Evolutionary conservation across 2,888 invertebrate genomes (phyloP).

Genomic region (Embidobia sp.): DNA sequence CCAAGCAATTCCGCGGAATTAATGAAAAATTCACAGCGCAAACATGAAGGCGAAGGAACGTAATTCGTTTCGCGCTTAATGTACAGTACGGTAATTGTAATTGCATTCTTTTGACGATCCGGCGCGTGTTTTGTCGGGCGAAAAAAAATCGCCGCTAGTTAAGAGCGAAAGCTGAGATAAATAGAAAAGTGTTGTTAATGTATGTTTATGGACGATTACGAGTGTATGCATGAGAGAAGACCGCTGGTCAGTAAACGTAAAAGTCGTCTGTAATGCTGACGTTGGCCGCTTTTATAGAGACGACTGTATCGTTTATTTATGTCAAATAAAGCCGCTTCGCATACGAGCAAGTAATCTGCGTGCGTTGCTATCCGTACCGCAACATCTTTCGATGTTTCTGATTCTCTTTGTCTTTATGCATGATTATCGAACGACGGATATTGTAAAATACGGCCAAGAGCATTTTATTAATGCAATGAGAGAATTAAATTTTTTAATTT

Average conservation of each 20-base stretch:
- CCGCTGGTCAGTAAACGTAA: slow-evolving; percentile 4
- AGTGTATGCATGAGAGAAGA: too few species aligned
- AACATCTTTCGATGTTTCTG: slow-evolving; percentile 5
- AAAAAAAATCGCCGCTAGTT: slow-evolving; percentile 20
- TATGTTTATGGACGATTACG: slow-evolving; percentile 29
- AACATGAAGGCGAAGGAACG: slow-evolving; percentile 3
- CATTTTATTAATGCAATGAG: not conserved
- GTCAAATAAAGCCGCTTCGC: slow-evolving; percentile 12
- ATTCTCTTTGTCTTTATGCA: slow-evolving; percentile 12
- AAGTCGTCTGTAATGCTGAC: too few species aligned
- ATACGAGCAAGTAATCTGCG: slow-evolving; percentile 4
- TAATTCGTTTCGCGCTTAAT: slow-evolving; percentile 19
- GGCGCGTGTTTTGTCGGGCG: slow-evolving; percentile 1
- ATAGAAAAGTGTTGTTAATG: slow-evolving; percentile 14
- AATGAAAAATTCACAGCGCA: slow-evolving; percentile 6
- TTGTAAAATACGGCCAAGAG: not conserved
- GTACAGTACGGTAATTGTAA: slow-evolving; percentile 14
- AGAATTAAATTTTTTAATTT: too few species aligned
- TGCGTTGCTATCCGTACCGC: not conserved
- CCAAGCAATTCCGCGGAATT: slow-evolving; percentile 10
- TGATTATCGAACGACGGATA: not conserved
- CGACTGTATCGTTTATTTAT: slow-evolving; percentile 33
- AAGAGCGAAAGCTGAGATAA: slow-evolving; percentile 26
- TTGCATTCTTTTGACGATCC: slow-evolving; percentile 10
- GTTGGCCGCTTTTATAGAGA: slow-evolving; percentile 9